These are phyloP conservation scores for Eretmochelys imbricata DNA, from an alignment of 2,113 vertebrate genomes.

Conservation along the genomic window DNA sequence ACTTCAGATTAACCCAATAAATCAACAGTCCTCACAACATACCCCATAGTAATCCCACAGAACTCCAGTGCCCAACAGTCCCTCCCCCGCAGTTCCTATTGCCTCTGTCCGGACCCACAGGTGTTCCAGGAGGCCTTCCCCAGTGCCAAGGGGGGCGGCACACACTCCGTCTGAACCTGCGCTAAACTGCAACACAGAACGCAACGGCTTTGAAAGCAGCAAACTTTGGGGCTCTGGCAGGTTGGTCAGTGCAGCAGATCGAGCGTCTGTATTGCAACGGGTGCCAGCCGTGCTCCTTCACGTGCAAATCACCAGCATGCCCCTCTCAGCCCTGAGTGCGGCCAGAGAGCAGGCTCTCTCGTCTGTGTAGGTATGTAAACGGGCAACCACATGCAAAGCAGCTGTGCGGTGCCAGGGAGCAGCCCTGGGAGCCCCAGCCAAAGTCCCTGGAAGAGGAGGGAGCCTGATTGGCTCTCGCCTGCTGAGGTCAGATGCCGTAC, in stretches of 20 bases:
- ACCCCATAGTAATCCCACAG: too few relatives aligned
- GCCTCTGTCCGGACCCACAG: neutral
- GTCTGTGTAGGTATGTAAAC: neutral
- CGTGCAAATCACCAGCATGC: neutral
- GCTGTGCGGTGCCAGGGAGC: neutral
- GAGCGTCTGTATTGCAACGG: neutral
- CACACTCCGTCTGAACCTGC: neutral
- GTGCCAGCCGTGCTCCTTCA: neutral
- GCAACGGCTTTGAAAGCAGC: neutral
- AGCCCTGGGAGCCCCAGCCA: neutral
- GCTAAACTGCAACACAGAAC: rapidly evolving
- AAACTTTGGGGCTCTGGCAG: rapidly evolving
- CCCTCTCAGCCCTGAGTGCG: neutral
- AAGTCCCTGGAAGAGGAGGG: neutral
- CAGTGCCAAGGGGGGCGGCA: neutral
- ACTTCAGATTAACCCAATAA: neutral
- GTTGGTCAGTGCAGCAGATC: neutral
- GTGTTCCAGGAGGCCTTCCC: neutral
- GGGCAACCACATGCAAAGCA: neutral
- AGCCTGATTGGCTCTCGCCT: neutral
- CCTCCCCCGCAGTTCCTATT: rapidly evolving
- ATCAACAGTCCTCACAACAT: neutral
- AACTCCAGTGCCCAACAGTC: neutral
- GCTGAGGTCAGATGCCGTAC: neutral
- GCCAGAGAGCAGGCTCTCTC: neutral